phyloP scores from a whole-genome alignment of 2,888 invertebrate species.

The Ornithoptera alexandrae region DNA sequence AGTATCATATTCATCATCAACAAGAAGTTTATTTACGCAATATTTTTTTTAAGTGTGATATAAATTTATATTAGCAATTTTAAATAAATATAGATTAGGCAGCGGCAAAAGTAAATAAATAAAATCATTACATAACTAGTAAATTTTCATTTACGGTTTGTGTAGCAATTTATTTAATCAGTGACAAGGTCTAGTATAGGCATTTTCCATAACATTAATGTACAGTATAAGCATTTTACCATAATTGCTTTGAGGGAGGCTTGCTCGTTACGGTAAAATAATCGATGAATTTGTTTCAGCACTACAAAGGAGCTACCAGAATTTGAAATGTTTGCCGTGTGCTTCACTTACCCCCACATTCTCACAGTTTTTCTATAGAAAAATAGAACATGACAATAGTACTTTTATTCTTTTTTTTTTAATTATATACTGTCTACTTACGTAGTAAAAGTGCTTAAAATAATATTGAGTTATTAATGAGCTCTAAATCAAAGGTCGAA shows the following conservation, averaged over 20 bases:
- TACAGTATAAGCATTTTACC: slow-evolving; percentile 28
- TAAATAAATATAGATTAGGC: too few relatives aligned
- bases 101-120: too few relatives aligned
- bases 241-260: slow-evolving; percentile 28
- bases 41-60: too few relatives aligned
- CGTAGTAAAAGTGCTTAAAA: too few relatives aligned
- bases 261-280: slow-evolving; percentile 32
- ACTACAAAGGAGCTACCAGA: slow-evolving; percentile 30
- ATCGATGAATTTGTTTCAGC: slow-evolving; percentile 32
- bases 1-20: too few relatives aligned
- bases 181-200: slow-evolving; percentile 18
- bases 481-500: too few relatives aligned
- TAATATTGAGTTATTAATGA: too few relatives aligned
- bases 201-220: slow-evolving; percentile 20
- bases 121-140: not conserved
- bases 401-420: too few relatives aligned
- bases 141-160: not conserved
- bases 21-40: too few relatives aligned
- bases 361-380: not conserved
- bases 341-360: slow-evolving; percentile 8
- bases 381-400: too few relatives aligned
- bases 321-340: slow-evolving; percentile 31
- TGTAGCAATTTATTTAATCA: slow-evolving; percentile 13
- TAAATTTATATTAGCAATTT: too few relatives aligned
- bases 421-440: too few relatives aligned